A percentile compares a stretch with the other conserved stretches of the same genome.
Conservation (phyloP, 2,888 invertebrate genomes). For the Yponomeuta malinellus region DNA sequence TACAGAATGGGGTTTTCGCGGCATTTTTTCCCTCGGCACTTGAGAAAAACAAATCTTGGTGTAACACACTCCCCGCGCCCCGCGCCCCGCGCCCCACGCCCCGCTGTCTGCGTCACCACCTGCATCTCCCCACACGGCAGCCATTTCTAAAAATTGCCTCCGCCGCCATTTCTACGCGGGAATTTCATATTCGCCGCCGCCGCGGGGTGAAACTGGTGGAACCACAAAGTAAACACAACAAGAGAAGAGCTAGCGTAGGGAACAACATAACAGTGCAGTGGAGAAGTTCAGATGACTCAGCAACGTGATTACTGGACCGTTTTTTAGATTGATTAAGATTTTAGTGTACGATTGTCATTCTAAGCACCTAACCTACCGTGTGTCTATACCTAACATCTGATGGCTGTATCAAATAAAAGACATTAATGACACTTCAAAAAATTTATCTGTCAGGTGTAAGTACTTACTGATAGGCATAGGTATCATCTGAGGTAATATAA, state of each 20-base stretch:
- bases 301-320: no score
- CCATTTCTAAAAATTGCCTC: slow-evolving; percentile 74
- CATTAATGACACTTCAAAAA: no score
- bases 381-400: no score
- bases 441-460: no score
- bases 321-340: no score
- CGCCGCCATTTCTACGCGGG: slow-evolving; percentile 71
- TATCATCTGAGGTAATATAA: no score
- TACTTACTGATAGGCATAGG: no score
- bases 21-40: background rate
- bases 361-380: no score
- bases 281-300: no score
- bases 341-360: no score
- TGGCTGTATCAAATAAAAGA: no score
- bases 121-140: slow-evolving; percentile 57
- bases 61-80: background rate
- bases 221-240: background rate
- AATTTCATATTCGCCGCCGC: slow-evolving; percentile 70
- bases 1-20: slow-evolving; percentile 27
- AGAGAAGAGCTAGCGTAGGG: background rate
- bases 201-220: slow-evolving; percentile 56
- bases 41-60: background rate
- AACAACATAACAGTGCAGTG: background rate
- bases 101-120: slow-evolving; percentile 45
- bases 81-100: slow-evolving; percentile 21